Conservation (phyloP, 2,888 invertebrate species). For the Andrena dorsata region DNA sequence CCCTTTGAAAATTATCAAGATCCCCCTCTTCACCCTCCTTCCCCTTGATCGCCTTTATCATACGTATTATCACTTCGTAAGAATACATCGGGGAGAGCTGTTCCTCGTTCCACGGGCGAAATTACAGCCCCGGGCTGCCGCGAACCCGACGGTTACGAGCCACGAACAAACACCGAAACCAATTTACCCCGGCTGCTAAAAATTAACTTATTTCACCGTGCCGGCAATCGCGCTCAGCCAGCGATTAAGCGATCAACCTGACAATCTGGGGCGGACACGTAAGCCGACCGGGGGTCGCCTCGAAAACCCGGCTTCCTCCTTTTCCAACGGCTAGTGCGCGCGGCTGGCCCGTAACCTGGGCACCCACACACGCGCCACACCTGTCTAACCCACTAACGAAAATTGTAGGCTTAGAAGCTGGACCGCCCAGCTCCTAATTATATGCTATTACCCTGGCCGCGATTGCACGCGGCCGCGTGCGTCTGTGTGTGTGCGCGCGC, state of each 20-base stretch:
- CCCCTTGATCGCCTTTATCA: slow-evolving; percentile 23
- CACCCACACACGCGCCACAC: slow-evolving; percentile 39
- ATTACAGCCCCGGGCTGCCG: slow-evolving; percentile 43
- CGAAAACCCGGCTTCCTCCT: slow-evolving; percentile 41
- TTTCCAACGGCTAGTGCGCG: slow-evolving; percentile 9
- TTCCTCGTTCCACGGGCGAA: slow-evolving; percentile 25
- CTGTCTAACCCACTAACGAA: slow-evolving; percentile 69
- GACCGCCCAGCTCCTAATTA: slow-evolving; percentile 70
- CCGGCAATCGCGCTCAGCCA: slow-evolving; percentile 43
- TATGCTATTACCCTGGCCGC: slow-evolving; percentile 68
- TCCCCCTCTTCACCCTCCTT: background rate
- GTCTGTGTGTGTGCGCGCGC: slow-evolving; percentile 7
- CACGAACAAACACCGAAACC: slow-evolving; percentile 56
- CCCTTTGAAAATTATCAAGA: slow-evolving; percentile 46
- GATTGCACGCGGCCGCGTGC: slow-evolving; percentile 35
- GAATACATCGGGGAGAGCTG: slow-evolving; percentile 13
- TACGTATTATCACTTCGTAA: slow-evolving; percentile 45
- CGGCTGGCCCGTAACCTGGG: slow-evolving; percentile 3
- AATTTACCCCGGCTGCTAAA: slow-evolving; percentile 57
- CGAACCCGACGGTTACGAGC: slow-evolving; percentile 25
- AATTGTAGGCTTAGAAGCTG: slow-evolving; percentile 71
- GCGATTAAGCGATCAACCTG: slow-evolving; percentile 70
- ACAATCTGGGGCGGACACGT: slow-evolving; percentile 56
- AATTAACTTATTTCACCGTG: slow-evolving; percentile 59
- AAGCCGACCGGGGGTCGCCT: slow-evolving; percentile 41